A percentile compares a stretch with the other conserved stretches of the same genome.
Evolutionary conservation across 1,140 invertebrate genomes (phyloP).

Genomic region (Rhyacophila brunnea): DNA sequence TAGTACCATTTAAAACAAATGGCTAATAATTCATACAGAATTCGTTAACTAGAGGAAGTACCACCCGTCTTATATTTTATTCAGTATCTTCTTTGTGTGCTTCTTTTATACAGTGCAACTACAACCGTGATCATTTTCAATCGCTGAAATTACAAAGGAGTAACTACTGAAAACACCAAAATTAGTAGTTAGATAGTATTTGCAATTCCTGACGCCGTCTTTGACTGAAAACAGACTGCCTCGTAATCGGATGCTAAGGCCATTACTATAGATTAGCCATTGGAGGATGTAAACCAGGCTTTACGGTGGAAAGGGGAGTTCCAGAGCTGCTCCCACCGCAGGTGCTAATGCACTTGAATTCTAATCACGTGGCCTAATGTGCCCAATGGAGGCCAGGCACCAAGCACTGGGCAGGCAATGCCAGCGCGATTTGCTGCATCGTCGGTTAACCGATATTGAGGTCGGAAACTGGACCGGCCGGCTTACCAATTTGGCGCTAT

Average conservation of each 20-base stretch:
- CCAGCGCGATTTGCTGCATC: slow-evolving; percentile 9
- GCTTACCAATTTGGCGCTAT: background rate
- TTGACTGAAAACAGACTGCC: background rate
- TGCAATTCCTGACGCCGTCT: no score
- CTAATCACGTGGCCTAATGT: slow-evolving; percentile 24
- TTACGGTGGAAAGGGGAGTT: background rate
- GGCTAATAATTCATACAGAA: no score
- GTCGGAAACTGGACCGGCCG: background rate
- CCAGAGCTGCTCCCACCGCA: background rate
- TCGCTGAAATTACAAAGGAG: no score
- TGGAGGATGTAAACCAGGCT: background rate
- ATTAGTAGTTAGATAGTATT: background rate
- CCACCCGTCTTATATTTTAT: no score
- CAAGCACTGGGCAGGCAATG: background rate
- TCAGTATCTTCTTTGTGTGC: no score
- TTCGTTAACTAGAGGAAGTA: no score
- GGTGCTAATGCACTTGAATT: slow-evolving; percentile 29
- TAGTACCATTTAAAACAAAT: no score
- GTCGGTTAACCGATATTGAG: slow-evolving; percentile 1
- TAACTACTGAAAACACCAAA: no score
- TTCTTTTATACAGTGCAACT: no score
- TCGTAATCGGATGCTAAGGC: background rate
- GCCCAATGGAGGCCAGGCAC: background rate
- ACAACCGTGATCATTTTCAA: no score
- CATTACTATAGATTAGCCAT: slow-evolving; percentile 19